Conservation (phyloP, 2,797 vertebrate species). For the Cirrhinus molitorella region DNA sequence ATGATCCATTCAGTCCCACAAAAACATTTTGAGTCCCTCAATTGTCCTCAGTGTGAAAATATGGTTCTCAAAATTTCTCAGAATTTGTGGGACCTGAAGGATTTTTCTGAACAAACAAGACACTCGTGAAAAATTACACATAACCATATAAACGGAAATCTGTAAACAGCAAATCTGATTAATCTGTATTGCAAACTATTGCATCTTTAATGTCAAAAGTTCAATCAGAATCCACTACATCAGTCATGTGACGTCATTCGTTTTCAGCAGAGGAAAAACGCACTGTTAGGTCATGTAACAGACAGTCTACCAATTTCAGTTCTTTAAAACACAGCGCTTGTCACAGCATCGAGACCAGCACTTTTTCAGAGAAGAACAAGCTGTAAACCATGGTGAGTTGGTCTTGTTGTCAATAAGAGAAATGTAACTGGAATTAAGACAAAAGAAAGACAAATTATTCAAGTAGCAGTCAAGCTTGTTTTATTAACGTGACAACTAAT, state of each 20-base stretch:
- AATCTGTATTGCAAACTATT: no score
- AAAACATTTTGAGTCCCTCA: no score
- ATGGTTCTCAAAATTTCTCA: no score
- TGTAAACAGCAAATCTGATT: no score
- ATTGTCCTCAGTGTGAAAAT: no score
- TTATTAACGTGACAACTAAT: background rate
- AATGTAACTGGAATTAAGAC: background rate
- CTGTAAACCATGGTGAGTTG: slow-evolving; percentile 18
- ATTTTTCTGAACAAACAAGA: no score
- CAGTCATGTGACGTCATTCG: background rate
- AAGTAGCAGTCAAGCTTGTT: background rate
- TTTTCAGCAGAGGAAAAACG: background rate
- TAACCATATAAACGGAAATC: no score
- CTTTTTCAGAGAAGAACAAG: background rate
- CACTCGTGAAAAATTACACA: no score
- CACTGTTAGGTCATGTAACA: background rate
- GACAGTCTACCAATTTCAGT: background rate
- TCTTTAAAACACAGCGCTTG: background rate
- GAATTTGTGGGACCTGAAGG: no score
- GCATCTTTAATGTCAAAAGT: background rate
- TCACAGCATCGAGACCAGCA: background rate
- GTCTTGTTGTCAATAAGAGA: background rate
- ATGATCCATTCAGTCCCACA: no score
- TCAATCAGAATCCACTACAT: background rate
- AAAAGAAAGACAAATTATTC: background rate